These are phyloP conservation scores for Pipistrellus pipistrellus DNA, from an alignment of 2,797 vertebrate genomes.

Conservation along the genomic window DNA sequence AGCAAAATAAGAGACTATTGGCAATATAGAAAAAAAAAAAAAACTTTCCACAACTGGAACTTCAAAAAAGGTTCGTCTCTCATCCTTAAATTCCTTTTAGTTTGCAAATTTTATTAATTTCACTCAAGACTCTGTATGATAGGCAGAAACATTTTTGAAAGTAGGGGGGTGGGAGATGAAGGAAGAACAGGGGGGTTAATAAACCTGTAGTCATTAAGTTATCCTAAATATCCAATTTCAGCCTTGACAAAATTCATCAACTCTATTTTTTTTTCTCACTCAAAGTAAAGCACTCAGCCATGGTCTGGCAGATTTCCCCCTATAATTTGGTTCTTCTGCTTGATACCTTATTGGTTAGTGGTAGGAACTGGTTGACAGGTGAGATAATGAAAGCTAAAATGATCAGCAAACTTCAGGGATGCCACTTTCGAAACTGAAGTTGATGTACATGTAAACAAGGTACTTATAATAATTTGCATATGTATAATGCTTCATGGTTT, in stretches of 20 bases:
- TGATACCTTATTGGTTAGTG: constrained; percentile 52
- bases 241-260: constrained; percentile 59
- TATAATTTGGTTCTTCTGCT: constrained; percentile 52
- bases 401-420: constrained; percentile 42
- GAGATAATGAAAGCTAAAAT: constrained; percentile 66
- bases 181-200: neutral
- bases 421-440: constrained; percentile 60
- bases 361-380: constrained; percentile 53
- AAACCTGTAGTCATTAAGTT: constrained; percentile 7
- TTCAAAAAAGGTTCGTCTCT: constrained; percentile 32
- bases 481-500: constrained; percentile 15
- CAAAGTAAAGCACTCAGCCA: constrained; percentile 58
- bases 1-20: constrained; percentile 57
- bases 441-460: constrained; percentile 58
- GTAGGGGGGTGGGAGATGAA: fast-evolving
- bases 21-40: constrained; percentile 40
- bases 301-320: constrained; percentile 20
- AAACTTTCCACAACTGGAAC: constrained; percentile 26
- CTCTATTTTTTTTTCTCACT: constrained; percentile 32
- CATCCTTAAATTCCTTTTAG: constrained; percentile 55
- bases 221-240: constrained; percentile 48
- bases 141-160: constrained; percentile 50
- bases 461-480: constrained; percentile 44
- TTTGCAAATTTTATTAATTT: constrained; percentile 53
- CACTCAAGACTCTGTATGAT: neutral